A percentile compares a stretch with the other conserved stretches of the same genome.
phyloP scores from a whole-genome alignment of 2,113 vertebrate genomes.

The Cavia porcellus region DNA sequence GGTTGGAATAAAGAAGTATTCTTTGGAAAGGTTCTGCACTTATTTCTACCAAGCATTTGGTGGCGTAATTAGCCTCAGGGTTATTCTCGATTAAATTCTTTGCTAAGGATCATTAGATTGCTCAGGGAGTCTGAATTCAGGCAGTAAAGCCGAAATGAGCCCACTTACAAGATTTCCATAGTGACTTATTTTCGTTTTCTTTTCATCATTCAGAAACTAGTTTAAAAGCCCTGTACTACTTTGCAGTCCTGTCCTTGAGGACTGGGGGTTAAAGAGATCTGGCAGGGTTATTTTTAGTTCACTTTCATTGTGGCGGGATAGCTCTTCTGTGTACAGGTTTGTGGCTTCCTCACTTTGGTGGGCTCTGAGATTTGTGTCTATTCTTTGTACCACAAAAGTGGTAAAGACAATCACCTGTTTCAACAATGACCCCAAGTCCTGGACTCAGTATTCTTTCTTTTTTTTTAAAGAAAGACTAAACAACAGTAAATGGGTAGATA shows the following conservation, averaged over 20 bases:
- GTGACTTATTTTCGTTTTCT: conserved; percentile 30
- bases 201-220: not conserved
- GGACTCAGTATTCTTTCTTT: not conserved
- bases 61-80: not conserved
- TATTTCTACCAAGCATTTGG: conserved; percentile 15
- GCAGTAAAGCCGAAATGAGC: conserved; percentile 29
- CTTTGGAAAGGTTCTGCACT: not conserved
- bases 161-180: not conserved
- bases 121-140: conserved; percentile 4
- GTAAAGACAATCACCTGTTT: not conserved
- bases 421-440: not conserved
- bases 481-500: too few species aligned
- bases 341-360: not conserved
- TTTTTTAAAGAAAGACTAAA: too few species aligned
- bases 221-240: not conserved
- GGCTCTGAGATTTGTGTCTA: not conserved
- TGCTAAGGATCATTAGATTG: conserved; percentile 8
- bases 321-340: not conserved
- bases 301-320: not conserved
- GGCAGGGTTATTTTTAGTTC: conserved; percentile 3
- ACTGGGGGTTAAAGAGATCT: not conserved
- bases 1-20: not conserved
- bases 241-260: not conserved
- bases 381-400: not conserved
- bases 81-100: conserved; percentile 58